Evolutionary conservation across 2,888 invertebrate genomes (phyloP), one percentile per base, ranked within the genome.

Genomic region (Neocrepidodera transversa): DNA sequence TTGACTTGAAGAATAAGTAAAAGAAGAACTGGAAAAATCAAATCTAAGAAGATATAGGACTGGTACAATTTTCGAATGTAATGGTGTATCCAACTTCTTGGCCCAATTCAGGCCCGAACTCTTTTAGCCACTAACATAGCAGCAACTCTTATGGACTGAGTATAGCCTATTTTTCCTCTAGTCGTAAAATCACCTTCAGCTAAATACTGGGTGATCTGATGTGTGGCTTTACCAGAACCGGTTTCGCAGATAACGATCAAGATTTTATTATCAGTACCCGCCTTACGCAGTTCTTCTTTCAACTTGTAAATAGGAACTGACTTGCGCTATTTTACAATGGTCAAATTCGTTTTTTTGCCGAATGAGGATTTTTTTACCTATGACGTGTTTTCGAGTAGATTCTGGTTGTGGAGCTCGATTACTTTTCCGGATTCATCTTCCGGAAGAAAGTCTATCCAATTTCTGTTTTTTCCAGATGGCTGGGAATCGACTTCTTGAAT

Each of bases 1-100:
- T n/a, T n/a, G n/a, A n/a, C n/a, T n/a, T n/a, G n/a, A n/a, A n/a
- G n/a, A n/a, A n/a, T n/a, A n/a, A n/a, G n/a, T n/a, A n/a, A n/a
- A n/a, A n/a, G n/a, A n/a, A n/a, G n/a, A n/a, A n/a, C n/a, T n/a
- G n/a, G n/a, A n/a, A n/a, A n/a, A n/a, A n/a, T n/a, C n/a, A n/a
- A n/a, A n/a, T n/a, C n/a, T n/a, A n/a, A n/a, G n/a, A n/a, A n/a
- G n/a, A n/a, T n/a, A n/a, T n/a, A 0, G 93, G 91, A 69, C 95
- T 93, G 10, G 98, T 98, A 74, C 98, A 98, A 79, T 99, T 99
- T 78, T 99, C 99, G 76, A 99, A 99, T 77, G 99, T 96, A 72
- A 99, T 99, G 1, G 98, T 98, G 76, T 99, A 99, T 1, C 99
- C 99, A n/a, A 97, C 95, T 82, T 97, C 97, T 79, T 97, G 96